phyloP scores from a whole-genome alignment of 2,797 vertebrate species.

The Diglossa cyanea region DNA sequence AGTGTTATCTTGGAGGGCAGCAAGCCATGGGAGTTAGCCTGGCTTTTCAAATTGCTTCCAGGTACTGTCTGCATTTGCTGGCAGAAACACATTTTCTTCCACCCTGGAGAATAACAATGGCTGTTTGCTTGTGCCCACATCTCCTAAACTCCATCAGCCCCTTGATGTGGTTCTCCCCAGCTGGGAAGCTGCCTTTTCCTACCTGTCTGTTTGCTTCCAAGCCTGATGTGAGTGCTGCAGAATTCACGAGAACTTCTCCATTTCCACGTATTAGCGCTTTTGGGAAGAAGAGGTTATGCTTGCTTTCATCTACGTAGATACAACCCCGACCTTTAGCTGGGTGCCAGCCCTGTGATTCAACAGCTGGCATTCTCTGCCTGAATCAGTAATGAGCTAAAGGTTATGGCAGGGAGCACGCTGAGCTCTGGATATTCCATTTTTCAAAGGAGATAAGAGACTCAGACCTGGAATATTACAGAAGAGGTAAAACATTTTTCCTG shows the following conservation, averaged over 20 bases:
- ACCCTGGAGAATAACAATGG: not conserved
- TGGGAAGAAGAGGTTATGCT: not conserved
- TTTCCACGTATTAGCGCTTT: not conserved
- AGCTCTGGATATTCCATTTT: not conserved
- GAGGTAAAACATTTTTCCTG: not conserved
- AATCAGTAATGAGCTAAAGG: slow-evolving; percentile 2
- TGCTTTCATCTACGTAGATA: not conserved
- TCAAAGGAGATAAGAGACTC: not conserved
- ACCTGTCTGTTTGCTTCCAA: not conserved
- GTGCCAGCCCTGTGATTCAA: slow-evolving; percentile 2
- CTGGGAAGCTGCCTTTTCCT: not conserved
- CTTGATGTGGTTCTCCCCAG: not conserved
- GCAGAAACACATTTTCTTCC: not conserved
- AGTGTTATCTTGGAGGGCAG: not conserved
- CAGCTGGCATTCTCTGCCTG: not conserved
- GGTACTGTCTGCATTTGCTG: not conserved
- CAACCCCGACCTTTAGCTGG: not conserved
- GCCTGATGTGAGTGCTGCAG: not conserved
- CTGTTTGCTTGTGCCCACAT: not conserved
- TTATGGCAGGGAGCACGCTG: not conserved
- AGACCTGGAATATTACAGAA: not conserved
- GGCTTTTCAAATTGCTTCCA: not conserved
- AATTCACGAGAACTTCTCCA: not conserved
- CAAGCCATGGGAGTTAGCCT: not conserved
- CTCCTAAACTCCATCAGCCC: not conserved